Conservation (phyloP, 2,888 invertebrate genomes). For the Caenorhabditis becei region DNA sequence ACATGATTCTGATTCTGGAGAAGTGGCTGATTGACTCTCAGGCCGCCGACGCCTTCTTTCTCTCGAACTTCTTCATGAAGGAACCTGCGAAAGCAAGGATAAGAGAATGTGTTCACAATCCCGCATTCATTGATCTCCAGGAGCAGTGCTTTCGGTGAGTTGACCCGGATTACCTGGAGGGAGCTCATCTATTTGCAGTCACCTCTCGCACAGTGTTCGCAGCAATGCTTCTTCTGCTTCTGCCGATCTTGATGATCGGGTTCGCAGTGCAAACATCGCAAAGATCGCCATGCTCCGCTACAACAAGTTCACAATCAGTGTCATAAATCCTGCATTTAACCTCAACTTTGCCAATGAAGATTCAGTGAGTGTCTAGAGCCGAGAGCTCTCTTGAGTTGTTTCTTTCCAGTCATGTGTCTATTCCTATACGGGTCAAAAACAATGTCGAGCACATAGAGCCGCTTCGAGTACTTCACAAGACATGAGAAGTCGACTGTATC, state of each 20-base stretch:
- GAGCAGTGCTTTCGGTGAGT: slow-evolving; percentile 54
- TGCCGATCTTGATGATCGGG: slow-evolving; percentile 55
- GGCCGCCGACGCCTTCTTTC: slow-evolving; percentile 65
- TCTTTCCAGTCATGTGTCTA: slow-evolving; percentile 39
- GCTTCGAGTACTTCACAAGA: slow-evolving; percentile 61
- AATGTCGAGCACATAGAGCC: slow-evolving; percentile 41
- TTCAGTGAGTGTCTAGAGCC: slow-evolving; percentile 8
- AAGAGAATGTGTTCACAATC: slow-evolving; percentile 75
- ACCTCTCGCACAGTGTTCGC: slow-evolving; percentile 45
- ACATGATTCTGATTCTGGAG: slow-evolving; percentile 73
- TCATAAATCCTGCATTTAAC: slow-evolving; percentile 56
- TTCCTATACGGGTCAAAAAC: slow-evolving; percentile 53
- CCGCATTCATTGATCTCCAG: slow-evolving; percentile 68
- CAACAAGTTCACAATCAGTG: slow-evolving; percentile 55
- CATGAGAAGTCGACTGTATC: slow-evolving; percentile 67
- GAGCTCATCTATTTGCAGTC: slow-evolving; percentile 33
- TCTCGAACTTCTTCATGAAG: slow-evolving; percentile 69
- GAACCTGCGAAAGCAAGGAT: slow-evolving; percentile 65
- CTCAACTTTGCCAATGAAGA: slow-evolving; percentile 45
- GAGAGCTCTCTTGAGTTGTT: not conserved
- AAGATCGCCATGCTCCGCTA: slow-evolving; percentile 47
- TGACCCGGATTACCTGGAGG: not conserved
- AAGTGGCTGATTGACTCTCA: slow-evolving; percentile 71
- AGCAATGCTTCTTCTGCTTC: slow-evolving; percentile 52
- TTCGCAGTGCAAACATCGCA: slow-evolving; percentile 55